A percentile compares a stretch with the other conserved stretches of the same genome.
Evolutionary conservation across 2,888 invertebrate genomes (phyloP).

Genomic region (Calephelis perditalis): DNA sequence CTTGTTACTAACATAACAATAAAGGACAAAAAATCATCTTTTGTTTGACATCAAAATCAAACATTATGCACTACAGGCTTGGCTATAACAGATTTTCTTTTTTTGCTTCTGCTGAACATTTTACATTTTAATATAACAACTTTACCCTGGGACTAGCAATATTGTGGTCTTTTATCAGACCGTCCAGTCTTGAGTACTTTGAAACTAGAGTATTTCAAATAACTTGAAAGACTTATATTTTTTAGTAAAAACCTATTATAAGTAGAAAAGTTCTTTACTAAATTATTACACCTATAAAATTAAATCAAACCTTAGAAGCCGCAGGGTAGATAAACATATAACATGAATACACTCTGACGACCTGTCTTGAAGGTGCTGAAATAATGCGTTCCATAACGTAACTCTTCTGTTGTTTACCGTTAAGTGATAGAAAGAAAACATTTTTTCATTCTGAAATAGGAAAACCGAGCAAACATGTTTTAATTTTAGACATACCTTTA

Average conservation of each 20-base stretch:
- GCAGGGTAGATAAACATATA: constrained; percentile 78
- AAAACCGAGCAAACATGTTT: not conserved
- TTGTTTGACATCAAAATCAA: too few relatives aligned
- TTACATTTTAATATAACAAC: too few relatives aligned
- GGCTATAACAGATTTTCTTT: too few relatives aligned
- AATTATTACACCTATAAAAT: not conserved
- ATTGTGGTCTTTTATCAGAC: too few relatives aligned
- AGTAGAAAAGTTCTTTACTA: not conserved
- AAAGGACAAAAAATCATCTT: too few relatives aligned
- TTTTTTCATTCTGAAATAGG: constrained; percentile 64
- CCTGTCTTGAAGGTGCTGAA: constrained; percentile 74
- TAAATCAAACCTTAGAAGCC: constrained; percentile 81
- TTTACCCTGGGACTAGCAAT: too few relatives aligned
- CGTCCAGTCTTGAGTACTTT: too few relatives aligned
- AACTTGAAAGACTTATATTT: not conserved
- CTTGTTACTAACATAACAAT: too few relatives aligned
- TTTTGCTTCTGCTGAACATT: too few relatives aligned
- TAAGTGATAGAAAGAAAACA: constrained; percentile 80
- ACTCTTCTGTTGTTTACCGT: constrained; percentile 70
- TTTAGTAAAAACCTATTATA: not conserved
- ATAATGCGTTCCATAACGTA: constrained; percentile 80
- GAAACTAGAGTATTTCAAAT: too few relatives aligned
- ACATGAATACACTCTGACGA: constrained; percentile 63
- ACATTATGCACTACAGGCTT: too few relatives aligned
- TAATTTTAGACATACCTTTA: too few relatives aligned